A percentile compares a stretch with the other conserved stretches of the same genome.
These are phyloP conservation scores for Drosophila bipectinata DNA, from an alignment of 1,140 invertebrate species.

Conservation along the genomic window DNA sequence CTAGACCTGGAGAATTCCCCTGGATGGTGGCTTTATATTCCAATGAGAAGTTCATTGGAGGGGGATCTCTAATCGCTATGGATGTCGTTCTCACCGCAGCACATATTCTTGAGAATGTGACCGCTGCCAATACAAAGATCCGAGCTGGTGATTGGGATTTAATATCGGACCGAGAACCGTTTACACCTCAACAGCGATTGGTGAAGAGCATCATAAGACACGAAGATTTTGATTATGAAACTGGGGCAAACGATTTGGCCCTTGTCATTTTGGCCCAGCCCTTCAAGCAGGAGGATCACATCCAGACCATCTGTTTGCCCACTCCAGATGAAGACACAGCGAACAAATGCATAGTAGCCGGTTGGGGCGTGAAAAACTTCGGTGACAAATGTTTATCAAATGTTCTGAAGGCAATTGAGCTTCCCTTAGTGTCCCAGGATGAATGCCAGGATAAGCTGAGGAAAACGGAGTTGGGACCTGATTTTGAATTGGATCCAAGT, in stretches of 20 bases:
- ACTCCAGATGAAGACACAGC: too few species aligned
- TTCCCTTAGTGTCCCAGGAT: slow-evolving; percentile 83
- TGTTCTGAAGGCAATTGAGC: slow-evolving; percentile 86
- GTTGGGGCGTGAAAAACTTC: slow-evolving; percentile 8
- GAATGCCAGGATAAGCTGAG: slow-evolving; percentile 84
- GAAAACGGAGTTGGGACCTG: slow-evolving; percentile 79
- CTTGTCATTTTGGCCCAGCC: neutral
- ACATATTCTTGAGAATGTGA: neutral
- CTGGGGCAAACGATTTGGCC: slow-evolving; percentile 4
- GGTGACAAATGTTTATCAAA: neutral
- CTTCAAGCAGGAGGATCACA: slow-evolving; percentile 1
- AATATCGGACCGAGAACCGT: accelerated
- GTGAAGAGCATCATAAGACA: neutral
- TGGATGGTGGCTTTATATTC: neutral
- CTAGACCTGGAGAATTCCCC: slow-evolving; percentile 4
- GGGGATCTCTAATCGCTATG: slow-evolving; percentile 1
- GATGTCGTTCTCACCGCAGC: slow-evolving; percentile 17
- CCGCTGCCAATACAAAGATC: neutral
- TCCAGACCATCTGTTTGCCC: slow-evolving; percentile 21
- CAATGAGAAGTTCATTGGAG: neutral
- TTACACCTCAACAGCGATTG: neutral
- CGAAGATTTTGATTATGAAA: neutral
- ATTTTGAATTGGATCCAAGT: slow-evolving; percentile 84
- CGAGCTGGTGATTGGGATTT: slow-evolving; percentile 23
- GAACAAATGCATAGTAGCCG: slow-evolving; percentile 4